These are phyloP conservation scores for Nematopogon swammerdamellus DNA, from an alignment of 2,888 invertebrate species.

Conservation along the genomic window DNA sequence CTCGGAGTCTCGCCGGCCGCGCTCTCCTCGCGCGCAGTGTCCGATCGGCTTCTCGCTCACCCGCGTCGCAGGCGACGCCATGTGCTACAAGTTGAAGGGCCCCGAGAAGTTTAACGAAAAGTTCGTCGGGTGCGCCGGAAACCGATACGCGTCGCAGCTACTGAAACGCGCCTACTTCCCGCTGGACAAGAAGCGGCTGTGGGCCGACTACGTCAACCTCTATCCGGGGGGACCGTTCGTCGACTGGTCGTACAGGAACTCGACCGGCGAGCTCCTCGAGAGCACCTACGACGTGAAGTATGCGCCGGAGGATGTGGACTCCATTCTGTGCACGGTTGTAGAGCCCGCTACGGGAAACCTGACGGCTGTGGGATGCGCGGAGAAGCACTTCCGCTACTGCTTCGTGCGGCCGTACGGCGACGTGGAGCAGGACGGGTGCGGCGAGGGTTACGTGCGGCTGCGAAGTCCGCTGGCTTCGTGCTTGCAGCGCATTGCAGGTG, in stretches of 20 bases:
- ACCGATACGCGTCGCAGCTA: slow-evolving; percentile 27
- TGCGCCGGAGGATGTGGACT: slow-evolving; percentile 19
- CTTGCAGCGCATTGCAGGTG: slow-evolving; percentile 21
- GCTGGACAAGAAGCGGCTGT: slow-evolving; percentile 24
- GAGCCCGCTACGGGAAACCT: slow-evolving; percentile 25
- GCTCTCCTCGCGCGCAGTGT: slow-evolving; percentile 16
- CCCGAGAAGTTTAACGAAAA: slow-evolving; percentile 33
- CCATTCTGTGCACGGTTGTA: slow-evolving; percentile 31
- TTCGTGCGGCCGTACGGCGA: slow-evolving; percentile 29
- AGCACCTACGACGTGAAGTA: slow-evolving; percentile 23
- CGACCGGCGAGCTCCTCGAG: slow-evolving; percentile 22
- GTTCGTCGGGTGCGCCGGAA: slow-evolving; percentile 35
- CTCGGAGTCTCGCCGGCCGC: neutral
- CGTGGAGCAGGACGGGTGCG: slow-evolving; percentile 24
- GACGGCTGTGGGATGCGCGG: slow-evolving; percentile 30
- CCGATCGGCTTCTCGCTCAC: slow-evolving; percentile 34
- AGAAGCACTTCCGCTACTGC: slow-evolving; percentile 35
- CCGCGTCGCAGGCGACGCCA: slow-evolving; percentile 16
- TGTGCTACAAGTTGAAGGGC: slow-evolving; percentile 36
- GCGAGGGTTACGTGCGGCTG: slow-evolving; percentile 24
- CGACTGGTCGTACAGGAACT: slow-evolving; percentile 32
- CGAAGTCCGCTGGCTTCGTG: slow-evolving; percentile 34
- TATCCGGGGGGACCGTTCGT: slow-evolving; percentile 43
- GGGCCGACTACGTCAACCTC: slow-evolving; percentile 39
- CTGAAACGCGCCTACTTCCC: slow-evolving; percentile 25